Base-by-base conservation (phyloP, 2,113 vertebrate genomes). In the Chunga burmeisteri region DNA sequence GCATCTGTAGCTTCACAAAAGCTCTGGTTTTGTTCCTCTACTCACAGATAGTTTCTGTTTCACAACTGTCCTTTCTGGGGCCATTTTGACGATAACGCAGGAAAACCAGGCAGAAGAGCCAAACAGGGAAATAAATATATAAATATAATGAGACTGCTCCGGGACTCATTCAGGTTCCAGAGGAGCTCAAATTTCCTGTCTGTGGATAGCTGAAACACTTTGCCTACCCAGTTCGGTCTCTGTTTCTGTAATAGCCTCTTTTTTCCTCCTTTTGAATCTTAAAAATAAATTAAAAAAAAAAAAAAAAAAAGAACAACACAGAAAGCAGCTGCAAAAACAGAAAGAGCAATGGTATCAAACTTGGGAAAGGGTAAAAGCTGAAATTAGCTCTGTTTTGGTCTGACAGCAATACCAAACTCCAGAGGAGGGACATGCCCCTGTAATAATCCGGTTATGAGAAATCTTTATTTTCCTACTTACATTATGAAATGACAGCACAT, bases 1-100 rank as follows among this genome's bases (percentile, higher is more conserved):
- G 56, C 83, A 84, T 81, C 65, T 63, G 80, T 42, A 91, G 66
- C 63, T 87, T 90, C 63, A 92, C 81, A 53, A 85, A 90, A 77
- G 40, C 44, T 71, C 72, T 86, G 56, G 1, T 70, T 81, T 32
- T 56, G 53, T 75, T 91, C 53, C 86, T 81, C 36, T 80, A 10
- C 79, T 94, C 75, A 8, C 38, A 90, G 90, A 91, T 32, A 92
- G 21, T 83, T 72, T 49, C 46, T 68, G 50, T 88, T 94, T 85
- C 75, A 66, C 65, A 85, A 81, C 58, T 90, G 72, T 89, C 82
- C 67, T 86, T 86, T 72, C 90, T 88, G 96, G 91, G 93, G 94
- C 63, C 72, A 71, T 96, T 97, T 95, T 63, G 92, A 92, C 44
- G 46, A 85, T n/a, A 38, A 96, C 49, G 40, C 97, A 97, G 98